phyloP scores from a whole-genome alignment of 2,888 invertebrate genomes.

The Meta bourneti region DNA sequence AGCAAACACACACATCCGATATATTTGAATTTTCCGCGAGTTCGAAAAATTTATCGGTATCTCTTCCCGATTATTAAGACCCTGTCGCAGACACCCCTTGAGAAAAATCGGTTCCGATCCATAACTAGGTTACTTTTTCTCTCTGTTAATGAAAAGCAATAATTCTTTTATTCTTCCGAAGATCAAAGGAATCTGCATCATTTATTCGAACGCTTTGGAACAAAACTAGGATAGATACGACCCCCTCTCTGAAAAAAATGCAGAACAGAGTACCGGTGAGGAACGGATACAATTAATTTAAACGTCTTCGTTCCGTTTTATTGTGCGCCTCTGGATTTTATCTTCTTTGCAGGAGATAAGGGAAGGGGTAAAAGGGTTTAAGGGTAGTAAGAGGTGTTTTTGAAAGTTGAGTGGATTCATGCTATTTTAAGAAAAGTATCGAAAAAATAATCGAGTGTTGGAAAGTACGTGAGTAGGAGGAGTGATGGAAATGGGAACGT shows the following conservation, averaged over 20 bases:
- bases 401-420: too few relatives aligned
- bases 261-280: neutral
- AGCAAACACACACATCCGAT: neutral
- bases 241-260: slow-evolving; percentile 2
- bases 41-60: neutral
- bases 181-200: slow-evolving; percentile 12
- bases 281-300: slow-evolving; percentile 23
- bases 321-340: neutral
- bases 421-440: too few relatives aligned
- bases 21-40: neutral
- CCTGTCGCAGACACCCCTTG: slow-evolving; percentile 11
- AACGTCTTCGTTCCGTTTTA: neutral
- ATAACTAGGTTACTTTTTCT: slow-evolving; percentile 1
- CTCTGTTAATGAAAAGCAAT: slow-evolving; percentile 13
- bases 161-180: neutral
- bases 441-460: too few relatives aligned
- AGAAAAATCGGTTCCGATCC: slow-evolving; percentile 7
- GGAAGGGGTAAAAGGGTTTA: too few relatives aligned
- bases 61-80: neutral
- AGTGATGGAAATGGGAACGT: too few relatives aligned
- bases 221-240: neutral
- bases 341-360: neutral
- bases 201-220: slow-evolving; percentile 30
- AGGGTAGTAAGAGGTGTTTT: too few relatives aligned
- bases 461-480: too few relatives aligned